A percentile compares a stretch with the other conserved stretches of the same genome.
phyloP scores from a whole-genome alignment of 2,888 invertebrate species.

The Heteromyza rotundicornis region DNA sequence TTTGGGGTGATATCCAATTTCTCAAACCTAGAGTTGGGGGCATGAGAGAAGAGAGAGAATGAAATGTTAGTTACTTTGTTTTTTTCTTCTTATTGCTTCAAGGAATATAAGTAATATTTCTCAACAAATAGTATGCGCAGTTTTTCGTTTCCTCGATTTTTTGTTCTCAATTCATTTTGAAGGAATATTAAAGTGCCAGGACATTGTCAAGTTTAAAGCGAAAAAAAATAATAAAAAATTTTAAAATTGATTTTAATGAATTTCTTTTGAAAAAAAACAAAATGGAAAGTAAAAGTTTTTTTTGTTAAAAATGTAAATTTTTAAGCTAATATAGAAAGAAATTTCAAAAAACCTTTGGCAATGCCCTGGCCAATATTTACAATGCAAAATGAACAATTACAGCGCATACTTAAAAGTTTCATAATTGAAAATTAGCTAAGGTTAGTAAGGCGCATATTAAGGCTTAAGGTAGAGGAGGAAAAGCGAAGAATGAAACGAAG shows the following conservation, averaged over 20 bases:
- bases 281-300: slow-evolving; percentile 6
- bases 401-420: slow-evolving; percentile 48
- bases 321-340: slow-evolving; percentile 21
- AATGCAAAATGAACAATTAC: slow-evolving; percentile 22
- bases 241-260: not conserved
- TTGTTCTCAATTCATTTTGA: no score
- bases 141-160: no score
- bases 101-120: not conserved
- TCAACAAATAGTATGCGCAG: slow-evolving; percentile 30
- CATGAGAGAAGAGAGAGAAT: slow-evolving; percentile 23
- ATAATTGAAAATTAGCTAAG: slow-evolving; percentile 25
- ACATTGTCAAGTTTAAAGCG: slow-evolving; percentile 69
- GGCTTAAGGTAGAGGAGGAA: no score
- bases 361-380: slow-evolving; percentile 82
- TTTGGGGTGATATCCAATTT: slow-evolving; percentile 99
- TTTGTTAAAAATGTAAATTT: slow-evolving; percentile 11
- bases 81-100: not conserved
- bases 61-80: slow-evolving; percentile 14
- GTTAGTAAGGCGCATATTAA: not conserved
- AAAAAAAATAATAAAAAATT: not conserved
- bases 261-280: slow-evolving; percentile 10
- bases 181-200: slow-evolving; percentile 67
- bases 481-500: no score
- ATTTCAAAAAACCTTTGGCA: slow-evolving; percentile 68
- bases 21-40: slow-evolving; percentile 79